Percentiles rank a stretch among this genome's conserved stretches.
phyloP scores from a whole-genome alignment of 1,140 invertebrate species.

The Zaprionus taronus region DNA sequence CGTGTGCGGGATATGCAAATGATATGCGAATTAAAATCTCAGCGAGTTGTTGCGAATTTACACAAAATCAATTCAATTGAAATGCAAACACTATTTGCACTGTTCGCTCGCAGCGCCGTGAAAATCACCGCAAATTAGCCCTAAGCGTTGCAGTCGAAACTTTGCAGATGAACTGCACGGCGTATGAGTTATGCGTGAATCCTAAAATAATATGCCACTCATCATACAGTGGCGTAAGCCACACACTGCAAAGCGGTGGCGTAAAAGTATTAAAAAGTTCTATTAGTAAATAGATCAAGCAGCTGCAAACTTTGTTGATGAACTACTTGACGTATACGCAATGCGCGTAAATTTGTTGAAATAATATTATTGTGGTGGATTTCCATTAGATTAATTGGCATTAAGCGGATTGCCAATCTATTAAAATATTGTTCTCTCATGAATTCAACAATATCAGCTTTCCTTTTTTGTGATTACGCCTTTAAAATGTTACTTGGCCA shows the following conservation, averaged over 20 bases:
- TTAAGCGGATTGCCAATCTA: neutral
- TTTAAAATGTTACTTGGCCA: neutral
- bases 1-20: conserved; percentile 18
- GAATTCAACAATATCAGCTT: neutral
- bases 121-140: conserved; percentile 26
- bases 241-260: neutral
- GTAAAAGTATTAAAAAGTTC: neutral
- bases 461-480: neutral
- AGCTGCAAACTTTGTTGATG: neutral
- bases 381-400: neutral
- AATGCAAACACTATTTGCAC: conserved; percentile 43
- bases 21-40: conserved; percentile 35
- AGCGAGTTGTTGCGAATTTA: conserved; percentile 29
- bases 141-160: conserved; percentile 5
- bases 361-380: neutral
- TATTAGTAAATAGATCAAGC: neutral
- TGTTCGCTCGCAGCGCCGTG: neutral
- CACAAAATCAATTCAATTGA: conserved; percentile 68
- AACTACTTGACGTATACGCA: neutral
- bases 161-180: neutral
- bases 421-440: neutral
- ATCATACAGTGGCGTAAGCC: neutral
- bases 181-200: conserved; percentile 15
- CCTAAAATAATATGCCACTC: neutral
- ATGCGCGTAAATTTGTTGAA: neutral